Evolutionary conservation across 2,888 invertebrate species (phyloP).

Genomic region (Scaptodrosophila latifasciaeformis): DNA sequence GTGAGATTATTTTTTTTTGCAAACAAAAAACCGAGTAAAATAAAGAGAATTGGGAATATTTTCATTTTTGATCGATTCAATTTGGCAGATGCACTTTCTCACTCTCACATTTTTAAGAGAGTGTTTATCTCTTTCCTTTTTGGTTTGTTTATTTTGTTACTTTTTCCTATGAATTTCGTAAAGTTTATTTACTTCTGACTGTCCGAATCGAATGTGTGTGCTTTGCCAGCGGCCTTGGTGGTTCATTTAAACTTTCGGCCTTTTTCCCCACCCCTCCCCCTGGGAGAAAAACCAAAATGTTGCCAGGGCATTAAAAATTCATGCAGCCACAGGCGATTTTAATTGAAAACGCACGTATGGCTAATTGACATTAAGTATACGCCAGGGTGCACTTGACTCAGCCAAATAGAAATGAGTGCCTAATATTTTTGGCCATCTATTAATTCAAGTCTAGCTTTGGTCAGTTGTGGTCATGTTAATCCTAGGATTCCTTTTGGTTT

Average conservation of each 20-base stretch:
- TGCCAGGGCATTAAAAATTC: conserved; percentile 32
- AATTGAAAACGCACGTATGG: conserved; percentile 24
- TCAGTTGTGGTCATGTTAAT: too few species aligned
- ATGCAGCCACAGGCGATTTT: conserved; percentile 15
- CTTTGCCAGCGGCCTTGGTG: too few species aligned
- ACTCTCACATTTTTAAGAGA: too few species aligned
- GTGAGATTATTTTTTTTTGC: conserved; percentile 13
- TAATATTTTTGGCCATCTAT: not conserved
- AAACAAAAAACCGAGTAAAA: too few species aligned
- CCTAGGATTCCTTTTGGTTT: too few species aligned
- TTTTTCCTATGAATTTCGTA: conserved; percentile 28
- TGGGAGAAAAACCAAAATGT: too few species aligned
- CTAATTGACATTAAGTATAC: conserved; percentile 55
- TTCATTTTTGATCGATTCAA: conserved; percentile 30
- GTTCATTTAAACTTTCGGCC: too few species aligned
- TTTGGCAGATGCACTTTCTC: too few species aligned
- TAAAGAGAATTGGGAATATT: too few species aligned
- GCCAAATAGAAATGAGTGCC: not conserved
- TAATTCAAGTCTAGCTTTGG: not conserved
- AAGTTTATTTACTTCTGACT: conserved; percentile 67
- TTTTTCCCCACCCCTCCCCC: too few species aligned
- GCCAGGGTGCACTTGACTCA: conserved; percentile 26
- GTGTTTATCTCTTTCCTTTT: conserved; percentile 21
- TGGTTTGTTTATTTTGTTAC: not conserved
- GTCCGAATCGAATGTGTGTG: too few species aligned